Evolutionary conservation across 2,888 invertebrate species (phyloP).

Genomic region (Cheilosia vernalis): DNA sequence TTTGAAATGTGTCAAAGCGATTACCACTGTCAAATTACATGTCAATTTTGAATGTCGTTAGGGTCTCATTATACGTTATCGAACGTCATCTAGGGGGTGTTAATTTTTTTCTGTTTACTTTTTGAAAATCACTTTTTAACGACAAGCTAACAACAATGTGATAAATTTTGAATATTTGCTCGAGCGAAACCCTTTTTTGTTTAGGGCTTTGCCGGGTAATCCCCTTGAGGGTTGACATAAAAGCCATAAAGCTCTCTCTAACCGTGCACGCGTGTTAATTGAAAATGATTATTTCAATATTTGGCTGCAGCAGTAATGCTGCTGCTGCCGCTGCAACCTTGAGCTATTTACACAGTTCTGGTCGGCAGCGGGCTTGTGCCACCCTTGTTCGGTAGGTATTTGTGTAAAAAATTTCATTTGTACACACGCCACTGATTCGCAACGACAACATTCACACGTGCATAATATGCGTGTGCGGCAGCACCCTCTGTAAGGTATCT

Average conservation of each 20-base stretch:
- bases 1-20: constrained; percentile 73
- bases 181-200: constrained; percentile 30
- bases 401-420: constrained; percentile 70
- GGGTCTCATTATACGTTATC: constrained; percentile 9
- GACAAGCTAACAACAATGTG: constrained; percentile 44
- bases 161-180: constrained; percentile 53
- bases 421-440: constrained; percentile 72
- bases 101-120: constrained; percentile 16
- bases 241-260: constrained; percentile 64
- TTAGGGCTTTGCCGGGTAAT: constrained; percentile 41
- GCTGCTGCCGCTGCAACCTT: constrained; percentile 43
- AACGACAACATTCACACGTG: constrained; percentile 73
- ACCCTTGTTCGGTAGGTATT: constrained; percentile 49
- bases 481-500: constrained; percentile 30
- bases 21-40: constrained; percentile 70
- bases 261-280: constrained; percentile 76
- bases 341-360: constrained; percentile 60
- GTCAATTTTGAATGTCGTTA: constrained; percentile 36
- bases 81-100: constrained; percentile 58
- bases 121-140: constrained; percentile 61
- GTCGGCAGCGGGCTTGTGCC: constrained; percentile 1
- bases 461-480: constrained; percentile 41
- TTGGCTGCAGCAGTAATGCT: constrained; percentile 64
- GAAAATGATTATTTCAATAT: constrained; percentile 78
- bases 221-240: constrained; percentile 60